Percentiles rank a stretch among this genome's conserved stretches.
Evolutionary conservation across 2,888 invertebrate genomes (phyloP).

Genomic region (Ornithoptera alexandrae): DNA sequence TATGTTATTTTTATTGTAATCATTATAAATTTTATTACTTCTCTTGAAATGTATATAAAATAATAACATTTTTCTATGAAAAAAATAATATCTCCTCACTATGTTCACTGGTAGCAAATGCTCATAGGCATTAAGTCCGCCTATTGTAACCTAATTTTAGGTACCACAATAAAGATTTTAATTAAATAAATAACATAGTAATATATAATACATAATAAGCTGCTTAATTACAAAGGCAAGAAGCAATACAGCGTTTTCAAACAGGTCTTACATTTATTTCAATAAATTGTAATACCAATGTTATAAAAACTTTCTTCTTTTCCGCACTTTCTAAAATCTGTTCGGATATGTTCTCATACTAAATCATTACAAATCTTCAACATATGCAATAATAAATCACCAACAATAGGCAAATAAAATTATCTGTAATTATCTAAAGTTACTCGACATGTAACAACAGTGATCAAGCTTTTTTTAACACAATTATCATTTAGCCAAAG

Average conservation of each 20-base stretch:
- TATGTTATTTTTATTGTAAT: neutral
- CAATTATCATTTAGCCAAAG: constrained; percentile 11
- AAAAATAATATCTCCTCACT: too few relatives aligned
- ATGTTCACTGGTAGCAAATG: too few relatives aligned
- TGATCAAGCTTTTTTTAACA: neutral
- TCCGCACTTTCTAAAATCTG: neutral
- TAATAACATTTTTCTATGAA: too few relatives aligned
- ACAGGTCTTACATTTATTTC: neutral
- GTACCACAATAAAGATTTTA: too few relatives aligned
- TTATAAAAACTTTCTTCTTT: neutral
- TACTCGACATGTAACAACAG: neutral
- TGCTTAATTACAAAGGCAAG: neutral
- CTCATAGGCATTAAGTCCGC: too few relatives aligned
- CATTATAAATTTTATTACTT: neutral
- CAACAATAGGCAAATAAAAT: neutral
- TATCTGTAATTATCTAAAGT: neutral
- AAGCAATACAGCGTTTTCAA: neutral
- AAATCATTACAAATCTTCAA: neutral
- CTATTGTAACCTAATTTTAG: too few relatives aligned
- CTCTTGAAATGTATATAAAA: too few relatives aligned
- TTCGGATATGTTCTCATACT: neutral
- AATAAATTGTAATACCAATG: too few relatives aligned
- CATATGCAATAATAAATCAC: neutral
- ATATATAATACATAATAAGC: neutral
- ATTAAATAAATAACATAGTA: too few relatives aligned